These are phyloP conservation scores for Entomobrya multifasciata DNA, from an alignment of 2,888 invertebrate species.

Conservation along the genomic window DNA sequence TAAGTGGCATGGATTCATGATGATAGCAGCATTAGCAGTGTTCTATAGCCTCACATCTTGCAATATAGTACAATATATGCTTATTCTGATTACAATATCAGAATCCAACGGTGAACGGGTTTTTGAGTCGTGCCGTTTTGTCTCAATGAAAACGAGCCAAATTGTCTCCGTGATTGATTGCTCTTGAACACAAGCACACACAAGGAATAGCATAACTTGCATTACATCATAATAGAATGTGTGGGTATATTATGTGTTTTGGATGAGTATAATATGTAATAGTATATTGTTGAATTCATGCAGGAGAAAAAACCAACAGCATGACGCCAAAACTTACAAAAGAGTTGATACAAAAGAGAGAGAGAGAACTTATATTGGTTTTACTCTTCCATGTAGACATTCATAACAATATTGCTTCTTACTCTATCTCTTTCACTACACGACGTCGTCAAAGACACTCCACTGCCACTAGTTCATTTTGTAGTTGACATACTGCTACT, in stretches of 20 bases:
- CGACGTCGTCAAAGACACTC: too few relatives aligned
- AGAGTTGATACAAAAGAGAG: background rate
- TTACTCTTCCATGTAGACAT: background rate
- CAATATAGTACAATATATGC: background rate
- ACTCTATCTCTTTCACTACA: background rate
- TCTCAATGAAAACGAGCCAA: conserved; percentile 69
- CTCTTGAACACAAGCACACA: conserved; percentile 21
- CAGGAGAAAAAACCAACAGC: conserved; percentile 28
- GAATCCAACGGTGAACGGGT: conserved; percentile 62
- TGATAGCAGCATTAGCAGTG: too few relatives aligned
- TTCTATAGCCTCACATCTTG: too few relatives aligned
- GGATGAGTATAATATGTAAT: background rate
- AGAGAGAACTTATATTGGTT: background rate
- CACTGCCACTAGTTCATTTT: conserved; percentile 15
- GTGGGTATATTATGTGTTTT: background rate
- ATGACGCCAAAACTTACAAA: conserved; percentile 35
- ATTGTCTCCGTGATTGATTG: conserved; percentile 70
- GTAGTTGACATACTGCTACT: conserved; percentile 36
- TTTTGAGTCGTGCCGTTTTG: conserved; percentile 57
- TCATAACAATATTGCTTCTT: background rate
- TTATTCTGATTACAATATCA: conserved; percentile 34
- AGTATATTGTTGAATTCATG: background rate
- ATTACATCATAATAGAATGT: background rate
- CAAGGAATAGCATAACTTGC: background rate
- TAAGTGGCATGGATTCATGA: conserved; percentile 3